Conservation (phyloP, 2,113 vertebrate species). For the human region GRCh38 chr2:172077501-172078000, state of each 20-base stretch:
- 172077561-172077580: not conserved
- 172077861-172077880: slow-evolving; percentile 96
- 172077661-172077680: slow-evolving; percentile 25
- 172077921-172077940: not conserved
- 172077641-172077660: slow-evolving; percentile 43
- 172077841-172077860: slow-evolving; percentile 97
- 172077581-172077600: slow-evolving; percentile 15
- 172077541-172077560: slow-evolving; percentile 31
- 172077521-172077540: not conserved
- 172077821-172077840: slow-evolving; percentile 93
- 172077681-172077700: slow-evolving; percentile 47
- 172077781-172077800: slow-evolving; percentile 84
- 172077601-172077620: slow-evolving; percentile 23
- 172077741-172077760: not conserved
- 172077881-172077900: slow-evolving; percentile 97
- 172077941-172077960: not conserved
- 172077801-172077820: slow-evolving; percentile 88
- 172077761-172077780: slow-evolving; percentile 61
- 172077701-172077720: slow-evolving; percentile 53
- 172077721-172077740: slow-evolving; percentile 56
- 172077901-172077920: not conserved
- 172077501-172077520: slow-evolving; percentile 35
- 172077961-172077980: not conserved
- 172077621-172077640: slow-evolving; percentile 29
- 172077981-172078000: not conserved